Evolutionary conservation across 2,113 vertebrate species (phyloP).

Genomic region (Sprattus sprattus): DNA sequence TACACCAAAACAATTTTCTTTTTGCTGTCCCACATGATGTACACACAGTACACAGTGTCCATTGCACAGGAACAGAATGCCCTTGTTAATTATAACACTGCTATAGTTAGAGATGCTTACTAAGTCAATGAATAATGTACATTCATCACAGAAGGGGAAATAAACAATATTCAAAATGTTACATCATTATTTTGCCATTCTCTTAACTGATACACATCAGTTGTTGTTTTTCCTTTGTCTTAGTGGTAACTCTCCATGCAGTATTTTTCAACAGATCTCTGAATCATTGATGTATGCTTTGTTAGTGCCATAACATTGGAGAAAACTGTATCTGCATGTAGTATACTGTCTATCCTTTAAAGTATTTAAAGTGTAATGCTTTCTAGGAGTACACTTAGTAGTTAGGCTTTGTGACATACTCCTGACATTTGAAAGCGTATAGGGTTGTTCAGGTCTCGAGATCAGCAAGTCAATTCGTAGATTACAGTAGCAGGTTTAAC

Average conservation of each 20-base stretch:
- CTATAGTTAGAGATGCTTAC: conserved; percentile 39
- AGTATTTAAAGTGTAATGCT: neutral
- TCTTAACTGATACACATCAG: neutral
- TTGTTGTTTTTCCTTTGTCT: no score
- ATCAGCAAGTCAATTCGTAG: conserved; percentile 6
- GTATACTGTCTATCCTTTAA: neutral
- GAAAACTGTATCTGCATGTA: neutral
- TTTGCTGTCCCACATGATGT: neutral
- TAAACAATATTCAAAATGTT: neutral
- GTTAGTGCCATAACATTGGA: neutral
- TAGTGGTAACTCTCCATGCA: no score
- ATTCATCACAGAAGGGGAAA: neutral
- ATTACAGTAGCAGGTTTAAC: neutral
- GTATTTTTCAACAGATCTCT: no score
- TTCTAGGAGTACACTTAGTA: neutral
- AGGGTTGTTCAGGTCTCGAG: neutral
- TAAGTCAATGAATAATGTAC: neutral
- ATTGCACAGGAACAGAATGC: conserved; percentile 61
- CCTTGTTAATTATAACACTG: conserved; percentile 63
- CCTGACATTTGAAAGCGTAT: no score
- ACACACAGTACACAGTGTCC: neutral
- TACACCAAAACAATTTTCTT: neutral
- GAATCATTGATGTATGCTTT: neutral
- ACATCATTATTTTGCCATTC: neutral
- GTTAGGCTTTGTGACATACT: neutral